Conservation (phyloP, 2,113 vertebrate species). For the Oceanodroma tethys region DNA sequence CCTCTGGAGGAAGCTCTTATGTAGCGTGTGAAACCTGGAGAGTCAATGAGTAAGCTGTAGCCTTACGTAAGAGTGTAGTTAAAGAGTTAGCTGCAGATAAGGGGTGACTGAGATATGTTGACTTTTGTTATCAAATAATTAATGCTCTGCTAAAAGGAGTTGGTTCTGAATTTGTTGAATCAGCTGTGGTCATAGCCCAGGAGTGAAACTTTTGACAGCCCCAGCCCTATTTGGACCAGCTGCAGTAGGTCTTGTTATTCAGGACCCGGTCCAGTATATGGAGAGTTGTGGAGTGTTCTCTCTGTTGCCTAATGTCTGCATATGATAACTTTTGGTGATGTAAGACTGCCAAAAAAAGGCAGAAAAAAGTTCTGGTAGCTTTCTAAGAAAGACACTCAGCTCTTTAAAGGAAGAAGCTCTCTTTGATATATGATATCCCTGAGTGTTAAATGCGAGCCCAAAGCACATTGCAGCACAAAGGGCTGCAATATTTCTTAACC, state of each 20-base stretch:
- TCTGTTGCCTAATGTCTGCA: constrained; percentile 10
- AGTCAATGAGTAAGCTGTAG: neutral
- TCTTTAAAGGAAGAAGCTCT: neutral
- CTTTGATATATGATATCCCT: neutral
- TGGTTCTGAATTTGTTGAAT: neutral
- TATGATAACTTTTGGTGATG: neutral
- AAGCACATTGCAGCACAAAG: neutral
- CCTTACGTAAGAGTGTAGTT: neutral
- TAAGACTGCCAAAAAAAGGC: neutral
- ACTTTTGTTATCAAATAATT: neutral
- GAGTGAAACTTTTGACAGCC: neutral
- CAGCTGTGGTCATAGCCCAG: neutral
- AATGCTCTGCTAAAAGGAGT: constrained; percentile 1
- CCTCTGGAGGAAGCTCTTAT: neutral
- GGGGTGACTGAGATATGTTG: neutral
- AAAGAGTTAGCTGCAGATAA: neutral
- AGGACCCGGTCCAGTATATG: neutral
- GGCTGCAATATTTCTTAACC: neutral
- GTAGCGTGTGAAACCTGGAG: fast-evolving
- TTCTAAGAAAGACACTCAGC: neutral
- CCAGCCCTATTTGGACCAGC: neutral
- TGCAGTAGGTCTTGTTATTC: neutral
- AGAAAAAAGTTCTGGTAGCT: neutral
- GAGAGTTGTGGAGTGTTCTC: neutral
- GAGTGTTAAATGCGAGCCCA: neutral